These are phyloP conservation scores for Drosophila testacea DNA, from an alignment of 2,888 invertebrate genomes.

Conservation along the genomic window DNA sequence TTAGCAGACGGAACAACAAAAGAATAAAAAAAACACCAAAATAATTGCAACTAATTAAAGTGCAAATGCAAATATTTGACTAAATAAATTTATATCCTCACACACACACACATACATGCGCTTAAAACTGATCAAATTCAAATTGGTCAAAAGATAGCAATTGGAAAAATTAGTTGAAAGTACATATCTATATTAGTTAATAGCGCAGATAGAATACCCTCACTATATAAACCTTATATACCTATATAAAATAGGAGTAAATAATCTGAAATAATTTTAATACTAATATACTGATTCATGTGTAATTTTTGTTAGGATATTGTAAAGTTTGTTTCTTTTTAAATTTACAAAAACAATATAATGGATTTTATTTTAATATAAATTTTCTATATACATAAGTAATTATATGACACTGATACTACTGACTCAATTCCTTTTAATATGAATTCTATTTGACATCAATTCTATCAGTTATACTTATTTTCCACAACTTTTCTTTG, in stretches of 20 bases:
- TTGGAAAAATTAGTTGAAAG: background rate
- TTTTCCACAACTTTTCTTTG: background rate
- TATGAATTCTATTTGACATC: too few species aligned
- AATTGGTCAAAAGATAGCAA: slow-evolving; percentile 1
- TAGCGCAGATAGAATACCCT: background rate
- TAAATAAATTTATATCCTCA: slow-evolving; percentile 47
- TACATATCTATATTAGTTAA: background rate
- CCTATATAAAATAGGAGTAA: too few species aligned
- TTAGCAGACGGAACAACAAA: slow-evolving; percentile 7
- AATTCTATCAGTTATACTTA: background rate
- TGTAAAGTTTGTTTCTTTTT: too few species aligned
- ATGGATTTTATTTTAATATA: too few species aligned
- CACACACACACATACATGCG: slow-evolving; percentile 8
- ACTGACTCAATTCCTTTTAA: too few species aligned
- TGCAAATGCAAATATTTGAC: slow-evolving; percentile 70
- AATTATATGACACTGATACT: too few species aligned
- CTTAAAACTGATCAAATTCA: slow-evolving; percentile 54
- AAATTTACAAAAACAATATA: too few species aligned
- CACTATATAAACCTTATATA: background rate
- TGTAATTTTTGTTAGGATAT: too few species aligned
- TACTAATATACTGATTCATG: too few species aligned
- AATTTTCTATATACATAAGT: too few species aligned
- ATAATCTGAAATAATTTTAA: background rate
- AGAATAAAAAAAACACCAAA: slow-evolving; percentile 19
- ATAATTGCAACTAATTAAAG: slow-evolving; percentile 69